A percentile compares a stretch with the other conserved stretches of the same genome.
Evolutionary conservation across 2,797 vertebrate species (phyloP).

Genomic region (Geotrypetes seraphini): DNA sequence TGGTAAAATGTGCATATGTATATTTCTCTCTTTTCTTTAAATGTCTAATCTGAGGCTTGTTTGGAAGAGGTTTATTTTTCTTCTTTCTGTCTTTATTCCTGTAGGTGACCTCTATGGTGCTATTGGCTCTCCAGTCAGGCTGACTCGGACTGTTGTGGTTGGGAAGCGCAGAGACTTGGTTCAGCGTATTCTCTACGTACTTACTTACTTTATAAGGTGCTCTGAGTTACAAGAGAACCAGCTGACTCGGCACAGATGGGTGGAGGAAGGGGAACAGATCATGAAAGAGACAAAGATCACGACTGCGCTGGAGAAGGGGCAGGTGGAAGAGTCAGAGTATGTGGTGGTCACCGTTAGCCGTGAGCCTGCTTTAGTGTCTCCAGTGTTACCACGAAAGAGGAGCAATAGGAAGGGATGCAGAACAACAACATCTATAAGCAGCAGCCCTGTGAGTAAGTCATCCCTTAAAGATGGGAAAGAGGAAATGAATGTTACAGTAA

Average conservation of each 20-base stretch:
- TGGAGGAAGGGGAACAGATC: slow-evolving; percentile 37
- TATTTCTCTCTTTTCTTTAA: too few relatives aligned
- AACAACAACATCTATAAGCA: slow-evolving; percentile 2
- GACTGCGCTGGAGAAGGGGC: slow-evolving; percentile 60
- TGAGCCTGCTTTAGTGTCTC: slow-evolving; percentile 49
- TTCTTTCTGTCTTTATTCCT: background rate
- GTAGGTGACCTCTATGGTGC: slow-evolving; percentile 73
- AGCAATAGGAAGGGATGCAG: background rate
- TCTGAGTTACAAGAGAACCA: slow-evolving; percentile 74
- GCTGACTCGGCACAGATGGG: slow-evolving; percentile 31
- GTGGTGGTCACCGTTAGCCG: slow-evolving; percentile 61
- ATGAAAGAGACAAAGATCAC: slow-evolving; percentile 51
- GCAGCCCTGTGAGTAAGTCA: background rate
- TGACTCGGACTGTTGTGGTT: slow-evolving; percentile 69
- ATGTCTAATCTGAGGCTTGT: too few relatives aligned
- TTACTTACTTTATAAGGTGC: slow-evolving; percentile 79
- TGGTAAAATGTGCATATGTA: too few relatives aligned
- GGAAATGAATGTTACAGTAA: slow-evolving; percentile 1
- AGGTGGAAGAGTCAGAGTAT: slow-evolving; percentile 66
- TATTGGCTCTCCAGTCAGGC: slow-evolving; percentile 67
- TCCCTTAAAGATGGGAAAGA: slow-evolving; percentile 15
- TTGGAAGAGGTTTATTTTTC: too few relatives aligned
- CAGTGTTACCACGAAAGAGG: slow-evolving; percentile 28
- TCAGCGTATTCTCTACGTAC: slow-evolving; percentile 68
- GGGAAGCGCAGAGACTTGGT: slow-evolving; percentile 71